Base-by-base conservation (phyloP, 1,140 invertebrate genomes). In the Subanguina moxae region DNA sequence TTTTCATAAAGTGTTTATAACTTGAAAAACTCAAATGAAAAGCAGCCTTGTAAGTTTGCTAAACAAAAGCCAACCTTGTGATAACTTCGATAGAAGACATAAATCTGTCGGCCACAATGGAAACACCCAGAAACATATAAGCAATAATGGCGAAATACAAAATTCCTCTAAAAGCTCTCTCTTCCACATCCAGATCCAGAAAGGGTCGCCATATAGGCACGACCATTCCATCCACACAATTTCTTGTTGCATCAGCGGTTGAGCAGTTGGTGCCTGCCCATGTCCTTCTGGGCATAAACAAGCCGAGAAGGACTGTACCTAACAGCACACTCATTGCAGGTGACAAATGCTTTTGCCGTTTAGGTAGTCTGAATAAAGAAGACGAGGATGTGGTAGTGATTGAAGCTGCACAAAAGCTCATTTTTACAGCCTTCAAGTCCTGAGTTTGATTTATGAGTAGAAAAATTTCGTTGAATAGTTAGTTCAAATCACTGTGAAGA, bases 21-120 rank as follows among this genome's bases (percentile, higher is more conserved):
- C n/a, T n/a, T n/a, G n/a, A n/a, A n/a, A 58, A 61, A 68, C 11
- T 48, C 13, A 62, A 27, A 45, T 5, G 57, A 64, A 42, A 1
- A 65, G 43, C 8, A 43, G 19, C 11, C 19, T 57, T 19, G 62
- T 45, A 46, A 38, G 11, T 38, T 38, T 38, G 3, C 11, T 38
- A 5, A 38, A 38, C 32, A 67, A 56, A 27, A 67, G 23, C 94
- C 82, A 94, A 90, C 0, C 93, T 95, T 8, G 95, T 98, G 80
- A 98, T 98, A 66, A 97, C 94, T 87, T 99, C 95, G 82, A 98
- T 98, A 67, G 93, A 90, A 1, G 92, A 92, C 94, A 98, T 97
- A 84, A 98, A 98, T 13, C 93, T 88, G 84, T 99, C 95, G 30
- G 94, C 94, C 43, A 97, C 90, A 80, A 99, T 97, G 67, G 94